Evolutionary conservation across 2,888 invertebrate species (phyloP).

Genomic region (Himalopsyche anomala): DNA sequence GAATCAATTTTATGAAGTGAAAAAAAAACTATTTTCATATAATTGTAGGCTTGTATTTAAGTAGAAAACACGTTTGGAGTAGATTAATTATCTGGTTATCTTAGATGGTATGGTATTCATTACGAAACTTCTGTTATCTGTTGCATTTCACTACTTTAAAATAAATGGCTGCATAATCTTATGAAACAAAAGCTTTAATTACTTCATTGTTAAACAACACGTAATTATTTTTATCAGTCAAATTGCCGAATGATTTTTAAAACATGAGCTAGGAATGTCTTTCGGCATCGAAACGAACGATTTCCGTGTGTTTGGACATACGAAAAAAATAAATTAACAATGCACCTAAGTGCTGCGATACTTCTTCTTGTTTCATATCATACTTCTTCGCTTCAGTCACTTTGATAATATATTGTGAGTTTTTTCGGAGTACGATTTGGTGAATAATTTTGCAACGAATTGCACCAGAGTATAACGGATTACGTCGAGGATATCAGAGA

Average conservation of each 20-base stretch:
- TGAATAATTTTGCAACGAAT: background rate
- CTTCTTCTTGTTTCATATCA: conserved; percentile 1
- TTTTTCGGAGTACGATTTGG: background rate
- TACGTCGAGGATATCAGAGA: background rate
- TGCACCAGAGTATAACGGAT: background rate
- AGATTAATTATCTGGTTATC: too few relatives aligned
- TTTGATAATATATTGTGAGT: background rate
- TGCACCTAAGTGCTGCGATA: background rate
- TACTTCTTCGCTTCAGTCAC: background rate
- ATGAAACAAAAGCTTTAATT: background rate
- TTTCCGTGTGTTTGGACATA: conserved; percentile 34
- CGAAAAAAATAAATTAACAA: background rate
- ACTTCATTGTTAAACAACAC: background rate
- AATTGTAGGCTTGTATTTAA: too few relatives aligned
- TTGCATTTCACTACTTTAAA: background rate
- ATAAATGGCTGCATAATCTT: background rate
- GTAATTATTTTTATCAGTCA: background rate
- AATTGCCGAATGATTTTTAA: conserved; percentile 9
- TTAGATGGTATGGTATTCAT: background rate
- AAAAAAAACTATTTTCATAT: too few relatives aligned
- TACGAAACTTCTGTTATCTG: background rate
- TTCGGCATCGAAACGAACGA: background rate
- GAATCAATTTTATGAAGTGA: too few relatives aligned
- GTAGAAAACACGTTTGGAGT: too few relatives aligned
- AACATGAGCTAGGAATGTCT: conserved; percentile 9